Evolutionary conservation across 2,888 invertebrate species (phyloP).

Genomic region (Dichetophora obliterata): DNA sequence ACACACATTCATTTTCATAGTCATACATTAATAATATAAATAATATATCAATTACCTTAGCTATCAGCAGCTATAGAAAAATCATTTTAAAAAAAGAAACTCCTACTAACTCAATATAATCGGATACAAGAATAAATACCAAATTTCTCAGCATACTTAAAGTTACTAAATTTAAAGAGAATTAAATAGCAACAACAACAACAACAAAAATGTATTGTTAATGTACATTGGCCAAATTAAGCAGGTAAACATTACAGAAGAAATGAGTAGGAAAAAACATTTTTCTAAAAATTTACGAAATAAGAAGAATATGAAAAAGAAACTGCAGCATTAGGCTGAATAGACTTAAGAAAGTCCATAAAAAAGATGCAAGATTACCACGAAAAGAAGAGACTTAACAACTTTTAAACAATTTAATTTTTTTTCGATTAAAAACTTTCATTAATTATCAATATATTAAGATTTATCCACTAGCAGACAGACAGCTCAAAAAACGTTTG

Average conservation of each 20-base stretch:
- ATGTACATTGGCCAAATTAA: slow-evolving; percentile 61
- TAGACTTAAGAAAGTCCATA: not conserved
- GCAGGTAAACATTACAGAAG: slow-evolving; percentile 52
- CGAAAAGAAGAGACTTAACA: not conserved
- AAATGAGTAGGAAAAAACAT: not conserved
- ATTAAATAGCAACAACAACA: not conserved
- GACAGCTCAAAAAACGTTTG: no score
- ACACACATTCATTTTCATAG: no score
- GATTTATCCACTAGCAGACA: no score
- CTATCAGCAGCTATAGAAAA: not conserved
- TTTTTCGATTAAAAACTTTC: no score
- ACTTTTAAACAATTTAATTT: no score
- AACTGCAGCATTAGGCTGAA: not conserved
- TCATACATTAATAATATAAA: no score
- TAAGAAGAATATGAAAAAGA: slow-evolving; percentile 35
- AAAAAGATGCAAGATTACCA: not conserved
- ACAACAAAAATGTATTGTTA: slow-evolving; percentile 51
- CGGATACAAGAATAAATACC: slow-evolving; percentile 16
- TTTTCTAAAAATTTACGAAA: slow-evolving; percentile 31
- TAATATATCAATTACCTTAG: no score
- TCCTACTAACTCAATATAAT: not conserved
- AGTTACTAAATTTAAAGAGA: slow-evolving; percentile 31
- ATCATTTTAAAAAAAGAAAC: slow-evolving; percentile 4
- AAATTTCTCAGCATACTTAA: slow-evolving; percentile 20
- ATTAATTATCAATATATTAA: no score